Percentiles rank a stretch among this genome's conserved stretches.
Conservation (phyloP, 2,797 vertebrate genomes). For the Aeoliscus strigatus region DNA sequence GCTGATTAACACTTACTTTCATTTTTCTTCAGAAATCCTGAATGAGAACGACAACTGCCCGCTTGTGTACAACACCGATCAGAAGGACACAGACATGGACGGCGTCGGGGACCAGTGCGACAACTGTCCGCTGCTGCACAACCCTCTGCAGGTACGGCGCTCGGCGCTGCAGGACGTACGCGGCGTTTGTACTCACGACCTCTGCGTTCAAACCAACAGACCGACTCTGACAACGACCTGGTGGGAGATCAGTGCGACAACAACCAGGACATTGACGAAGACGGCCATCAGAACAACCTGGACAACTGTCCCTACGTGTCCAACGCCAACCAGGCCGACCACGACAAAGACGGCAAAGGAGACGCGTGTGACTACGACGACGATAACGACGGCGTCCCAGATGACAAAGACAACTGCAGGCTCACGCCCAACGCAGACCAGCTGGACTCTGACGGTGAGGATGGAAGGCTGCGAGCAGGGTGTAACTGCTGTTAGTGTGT, state of each 20-base stretch:
- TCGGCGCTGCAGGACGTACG: slow-evolving; percentile 1
- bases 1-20: no score
- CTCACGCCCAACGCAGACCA: slow-evolving; percentile 88
- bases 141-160: slow-evolving; percentile 86
- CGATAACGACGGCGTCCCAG: slow-evolving; percentile 91
- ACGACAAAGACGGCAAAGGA: slow-evolving; percentile 91
- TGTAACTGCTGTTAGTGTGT: background rate
- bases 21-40: slow-evolving; percentile 78
- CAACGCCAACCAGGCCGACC: slow-evolving; percentile 95
- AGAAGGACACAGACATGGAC: slow-evolving; percentile 93
- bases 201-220: slow-evolving; percentile 64
- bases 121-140: slow-evolving; percentile 93
- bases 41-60: slow-evolving; percentile 95
- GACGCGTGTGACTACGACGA: slow-evolving; percentile 95
- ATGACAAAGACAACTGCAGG: slow-evolving; percentile 94
- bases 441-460: slow-evolving; percentile 86
- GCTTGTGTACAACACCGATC: slow-evolving; percentile 92
- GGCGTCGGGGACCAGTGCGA: slow-evolving; percentile 97
- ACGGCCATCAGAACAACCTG: slow-evolving; percentile 96
- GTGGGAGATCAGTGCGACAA: slow-evolving; percentile 97
- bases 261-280: slow-evolving; percentile 95
- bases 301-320: slow-evolving; percentile 97
- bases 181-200: slow-evolving; percentile 3
- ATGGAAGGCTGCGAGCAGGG: background rate
- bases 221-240: slow-evolving; percentile 88